phyloP scores from a whole-genome alignment of 2,113 vertebrate genomes.

The Urocitellus parryii region DNA sequence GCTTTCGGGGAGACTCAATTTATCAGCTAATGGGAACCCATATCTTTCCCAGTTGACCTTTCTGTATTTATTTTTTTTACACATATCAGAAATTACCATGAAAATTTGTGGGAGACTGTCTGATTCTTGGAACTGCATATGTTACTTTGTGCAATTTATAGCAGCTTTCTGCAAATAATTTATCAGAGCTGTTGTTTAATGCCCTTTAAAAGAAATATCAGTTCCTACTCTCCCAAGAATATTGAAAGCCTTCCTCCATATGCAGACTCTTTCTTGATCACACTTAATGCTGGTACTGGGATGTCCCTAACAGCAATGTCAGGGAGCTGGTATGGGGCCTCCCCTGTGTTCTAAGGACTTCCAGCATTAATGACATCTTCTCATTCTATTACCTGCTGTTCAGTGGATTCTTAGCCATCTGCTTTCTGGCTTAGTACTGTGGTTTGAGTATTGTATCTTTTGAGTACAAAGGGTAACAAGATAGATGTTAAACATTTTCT shows the following conservation, averaged over 20 bases:
- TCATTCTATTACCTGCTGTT: constrained; percentile 3
- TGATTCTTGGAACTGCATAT: constrained; percentile 67
- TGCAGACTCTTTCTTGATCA: constrained; percentile 46
- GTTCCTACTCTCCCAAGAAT: constrained; percentile 6
- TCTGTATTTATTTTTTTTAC: background rate
- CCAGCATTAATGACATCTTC: background rate
- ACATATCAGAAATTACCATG: constrained; percentile 49
- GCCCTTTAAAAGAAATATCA: background rate
- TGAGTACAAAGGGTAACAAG: constrained; percentile 15
- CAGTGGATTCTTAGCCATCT: constrained; percentile 38
- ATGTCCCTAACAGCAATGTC: background rate
- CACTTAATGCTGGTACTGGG: constrained; percentile 14
- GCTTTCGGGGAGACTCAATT: constrained; percentile 74
- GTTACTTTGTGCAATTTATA: constrained; percentile 68
- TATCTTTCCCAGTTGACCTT: constrained; percentile 64
- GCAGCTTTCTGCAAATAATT: constrained; percentile 64
- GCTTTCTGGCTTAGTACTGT: background rate
- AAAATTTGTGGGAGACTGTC: constrained; percentile 7
- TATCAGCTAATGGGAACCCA: constrained; percentile 60
- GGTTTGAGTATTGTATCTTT: background rate
- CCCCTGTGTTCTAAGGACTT: background rate
- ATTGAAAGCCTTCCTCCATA: background rate
- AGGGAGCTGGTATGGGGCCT: background rate
- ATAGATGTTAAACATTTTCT: background rate
- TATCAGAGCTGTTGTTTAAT: constrained; percentile 69